These are phyloP conservation scores for Enoplosus armatus DNA, from an alignment of 2,797 vertebrate species.

Conservation along the genomic window DNA sequence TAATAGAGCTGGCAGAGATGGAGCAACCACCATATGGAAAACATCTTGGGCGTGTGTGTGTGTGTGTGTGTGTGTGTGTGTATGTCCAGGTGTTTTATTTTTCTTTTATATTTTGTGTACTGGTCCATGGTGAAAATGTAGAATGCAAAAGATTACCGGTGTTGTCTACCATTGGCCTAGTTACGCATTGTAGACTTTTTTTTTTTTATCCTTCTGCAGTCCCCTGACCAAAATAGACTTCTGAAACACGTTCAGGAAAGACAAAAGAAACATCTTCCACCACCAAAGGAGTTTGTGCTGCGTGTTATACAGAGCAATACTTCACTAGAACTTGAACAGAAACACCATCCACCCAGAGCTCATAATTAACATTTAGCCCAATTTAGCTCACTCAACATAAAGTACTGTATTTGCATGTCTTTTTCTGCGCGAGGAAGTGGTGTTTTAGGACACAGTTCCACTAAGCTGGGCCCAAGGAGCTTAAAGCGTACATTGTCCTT, in stretches of 20 bases:
- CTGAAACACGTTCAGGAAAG: slow-evolving; percentile 74
- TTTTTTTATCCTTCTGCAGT: slow-evolving; percentile 70
- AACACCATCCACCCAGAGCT: slow-evolving; percentile 74
- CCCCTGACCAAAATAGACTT: slow-evolving; percentile 82
- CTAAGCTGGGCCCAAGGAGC: slow-evolving; percentile 49
- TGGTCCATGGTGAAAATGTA: slow-evolving; percentile 58
- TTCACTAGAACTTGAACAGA: slow-evolving; percentile 79
- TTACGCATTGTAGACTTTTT: slow-evolving; percentile 72
- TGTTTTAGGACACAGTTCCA: slow-evolving; percentile 64
- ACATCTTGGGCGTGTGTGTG: slow-evolving; percentile 47
- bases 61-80: slow-evolving; percentile 11
- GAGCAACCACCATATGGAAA: slow-evolving; percentile 66
- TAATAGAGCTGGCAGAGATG: slow-evolving; percentile 76
- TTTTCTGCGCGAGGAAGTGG: slow-evolving; percentile 64
- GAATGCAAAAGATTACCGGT: slow-evolving; percentile 65
- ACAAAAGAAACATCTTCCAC: slow-evolving; percentile 71
- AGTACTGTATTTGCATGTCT: slow-evolving; percentile 75
- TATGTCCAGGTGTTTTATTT: not conserved
- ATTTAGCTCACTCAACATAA: slow-evolving; percentile 77
- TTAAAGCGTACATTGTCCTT: slow-evolving; percentile 57
- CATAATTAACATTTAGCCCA: slow-evolving; percentile 81
- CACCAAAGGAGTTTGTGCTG: slow-evolving; percentile 77
- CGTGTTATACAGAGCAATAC: slow-evolving; percentile 77
- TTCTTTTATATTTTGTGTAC: slow-evolving; percentile 32
- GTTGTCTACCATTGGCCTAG: slow-evolving; percentile 74